These are phyloP conservation scores for Albula goreensis DNA, from an alignment of 2,113 vertebrate species.

Conservation along the genomic window DNA sequence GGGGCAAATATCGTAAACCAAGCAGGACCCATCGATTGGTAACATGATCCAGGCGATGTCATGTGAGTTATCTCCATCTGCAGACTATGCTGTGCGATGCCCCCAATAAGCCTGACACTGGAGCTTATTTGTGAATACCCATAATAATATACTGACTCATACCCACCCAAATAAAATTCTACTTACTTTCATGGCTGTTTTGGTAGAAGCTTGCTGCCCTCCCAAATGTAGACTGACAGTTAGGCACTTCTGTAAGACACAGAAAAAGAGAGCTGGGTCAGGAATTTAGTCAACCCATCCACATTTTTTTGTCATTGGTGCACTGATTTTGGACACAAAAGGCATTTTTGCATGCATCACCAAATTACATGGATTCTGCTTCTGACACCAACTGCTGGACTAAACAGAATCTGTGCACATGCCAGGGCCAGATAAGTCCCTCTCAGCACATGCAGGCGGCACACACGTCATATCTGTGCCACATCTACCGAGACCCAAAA, in stretches of 20 bases:
- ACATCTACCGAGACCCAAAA: slow-evolving; percentile 49
- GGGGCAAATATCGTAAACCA: not conserved
- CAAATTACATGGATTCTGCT: not conserved
- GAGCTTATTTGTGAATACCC: not conserved
- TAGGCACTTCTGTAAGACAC: slow-evolving; percentile 89
- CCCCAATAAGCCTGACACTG: too few relatives aligned
- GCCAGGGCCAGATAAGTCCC: slow-evolving; percentile 22
- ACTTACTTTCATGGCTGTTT: slow-evolving; percentile 85
- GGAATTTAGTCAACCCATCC: not conserved
- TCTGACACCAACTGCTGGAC: slow-evolving; percentile 25
- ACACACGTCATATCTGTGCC: slow-evolving; percentile 33
- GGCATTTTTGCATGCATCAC: too few relatives aligned
- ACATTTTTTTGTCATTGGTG: not conserved
- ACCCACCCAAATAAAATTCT: not conserved
- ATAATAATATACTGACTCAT: not conserved
- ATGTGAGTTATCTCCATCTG: slow-evolving; percentile 27
- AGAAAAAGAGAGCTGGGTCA: not conserved
- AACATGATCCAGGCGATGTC: slow-evolving; percentile 21
- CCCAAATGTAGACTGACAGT: slow-evolving; percentile 90
- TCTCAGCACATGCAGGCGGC: slow-evolving; percentile 26
- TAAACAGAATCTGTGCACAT: not conserved
- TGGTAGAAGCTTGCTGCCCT: slow-evolving; percentile 82
- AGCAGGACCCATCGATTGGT: not conserved
- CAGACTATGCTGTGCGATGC: not conserved
- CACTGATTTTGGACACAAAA: too few relatives aligned